Conservation (phyloP, 2,888 invertebrate genomes). For the Dicyrtoma fusca region DNA sequence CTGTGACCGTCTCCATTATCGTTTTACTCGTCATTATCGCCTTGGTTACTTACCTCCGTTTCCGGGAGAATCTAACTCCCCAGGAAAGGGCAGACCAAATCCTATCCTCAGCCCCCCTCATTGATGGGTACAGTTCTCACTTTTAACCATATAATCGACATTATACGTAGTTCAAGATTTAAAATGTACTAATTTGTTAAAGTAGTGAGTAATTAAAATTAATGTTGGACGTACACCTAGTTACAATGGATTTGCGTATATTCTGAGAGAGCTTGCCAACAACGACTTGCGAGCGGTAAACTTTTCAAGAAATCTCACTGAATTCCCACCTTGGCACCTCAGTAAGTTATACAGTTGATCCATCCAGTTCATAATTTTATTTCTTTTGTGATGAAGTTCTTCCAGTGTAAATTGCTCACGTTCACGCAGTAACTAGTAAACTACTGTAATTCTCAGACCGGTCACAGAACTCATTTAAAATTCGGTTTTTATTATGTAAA, state of each 20-base stretch:
- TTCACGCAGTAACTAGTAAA: too few relatives aligned
- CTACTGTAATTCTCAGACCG: too few relatives aligned
- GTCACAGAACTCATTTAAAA: too few relatives aligned
- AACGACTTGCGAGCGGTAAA: constrained; percentile 58
- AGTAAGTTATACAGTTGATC: too few relatives aligned
- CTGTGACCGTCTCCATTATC: background rate
- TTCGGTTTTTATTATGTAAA: background rate
- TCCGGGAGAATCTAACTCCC: constrained; percentile 43
- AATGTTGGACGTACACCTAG: constrained; percentile 45
- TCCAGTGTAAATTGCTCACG: too few relatives aligned
- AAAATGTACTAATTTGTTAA: background rate
- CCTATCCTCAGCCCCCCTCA: constrained; percentile 50
- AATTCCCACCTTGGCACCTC: constrained; percentile 56
- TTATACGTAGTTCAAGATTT: background rate
- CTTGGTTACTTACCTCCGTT: constrained; percentile 33
- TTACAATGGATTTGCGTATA: constrained; percentile 60
- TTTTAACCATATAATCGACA: background rate
- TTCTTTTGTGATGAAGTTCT: too few relatives aligned
- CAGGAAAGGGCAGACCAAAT: constrained; percentile 49
- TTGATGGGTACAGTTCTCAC: constrained; percentile 54
- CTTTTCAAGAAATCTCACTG: constrained; percentile 57
- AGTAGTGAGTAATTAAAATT: background rate
- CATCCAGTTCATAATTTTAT: too few relatives aligned
- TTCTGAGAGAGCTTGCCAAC: constrained; percentile 57
- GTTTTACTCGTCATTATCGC: constrained; percentile 19